phyloP scores from a whole-genome alignment of 37 sponge, comb jelly and placozoan genomes.

The Trichoplax adhaerens region DNA sequence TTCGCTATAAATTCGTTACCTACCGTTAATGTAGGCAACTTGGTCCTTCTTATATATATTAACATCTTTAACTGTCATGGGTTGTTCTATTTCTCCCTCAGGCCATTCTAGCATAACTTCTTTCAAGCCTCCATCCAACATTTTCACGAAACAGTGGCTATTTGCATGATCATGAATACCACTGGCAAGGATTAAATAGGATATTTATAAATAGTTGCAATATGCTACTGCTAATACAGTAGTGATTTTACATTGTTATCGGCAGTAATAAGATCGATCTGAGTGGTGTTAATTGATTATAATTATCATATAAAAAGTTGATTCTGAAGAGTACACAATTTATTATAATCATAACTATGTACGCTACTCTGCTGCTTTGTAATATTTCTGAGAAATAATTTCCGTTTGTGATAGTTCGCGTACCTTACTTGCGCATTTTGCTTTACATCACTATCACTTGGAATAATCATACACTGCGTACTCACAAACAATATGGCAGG shows the following conservation, averaged over 20 bases:
- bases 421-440: too few species aligned
- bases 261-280: too few species aligned
- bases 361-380: too few species aligned
- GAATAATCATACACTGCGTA: too few species aligned
- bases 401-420: too few species aligned
- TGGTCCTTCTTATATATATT: constrained; percentile 11
- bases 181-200: constrained; percentile 4
- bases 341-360: too few species aligned
- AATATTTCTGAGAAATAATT: too few species aligned
- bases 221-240: background rate
- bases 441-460: too few species aligned
- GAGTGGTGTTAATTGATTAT: background rate
- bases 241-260: too few species aligned
- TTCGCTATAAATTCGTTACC: background rate
- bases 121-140: constrained; percentile 38
- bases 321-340: too few species aligned
- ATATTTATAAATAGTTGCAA: too few species aligned
- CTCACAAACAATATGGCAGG: too few species aligned
- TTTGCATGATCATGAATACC: constrained; percentile 67
- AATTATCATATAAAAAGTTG: background rate
- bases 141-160: constrained; percentile 89
- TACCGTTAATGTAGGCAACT: constrained; percentile 71
- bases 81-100: background rate
- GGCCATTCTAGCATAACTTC: constrained; percentile 65
- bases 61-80: background rate